Conservation (phyloP, 2,888 invertebrate genomes). For the Hartigia nigra region DNA sequence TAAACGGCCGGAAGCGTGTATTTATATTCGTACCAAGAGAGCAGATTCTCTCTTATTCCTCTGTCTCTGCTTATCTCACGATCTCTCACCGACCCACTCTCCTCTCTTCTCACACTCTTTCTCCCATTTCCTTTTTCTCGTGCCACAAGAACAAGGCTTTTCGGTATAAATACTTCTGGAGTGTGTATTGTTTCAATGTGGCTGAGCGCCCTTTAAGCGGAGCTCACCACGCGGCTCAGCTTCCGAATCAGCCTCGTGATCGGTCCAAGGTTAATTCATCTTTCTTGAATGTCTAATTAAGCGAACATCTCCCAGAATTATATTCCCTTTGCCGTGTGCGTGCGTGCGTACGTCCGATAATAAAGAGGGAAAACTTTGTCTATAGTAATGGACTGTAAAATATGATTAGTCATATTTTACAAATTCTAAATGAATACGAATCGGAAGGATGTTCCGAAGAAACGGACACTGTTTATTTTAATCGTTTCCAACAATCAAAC, state of each 20-base stretch:
- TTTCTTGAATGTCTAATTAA: constrained; percentile 16
- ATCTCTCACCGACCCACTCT: not conserved
- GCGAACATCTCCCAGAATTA: constrained; percentile 2
- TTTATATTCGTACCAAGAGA: constrained; percentile 35
- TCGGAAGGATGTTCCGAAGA: not conserved
- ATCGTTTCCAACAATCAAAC: not conserved
- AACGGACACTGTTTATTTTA: not conserved
- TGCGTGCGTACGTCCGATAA: not conserved
- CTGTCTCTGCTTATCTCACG: constrained; percentile 1
- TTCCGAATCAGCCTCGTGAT: not conserved
- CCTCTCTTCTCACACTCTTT: constrained; percentile 6
- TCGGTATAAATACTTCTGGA: constrained; percentile 43
- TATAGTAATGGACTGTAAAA: no score
- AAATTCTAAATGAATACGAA: not conserved
- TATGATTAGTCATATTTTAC: not conserved
- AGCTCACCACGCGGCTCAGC: not conserved
- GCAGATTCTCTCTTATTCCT: constrained; percentile 21
- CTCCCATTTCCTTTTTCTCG: not conserved
- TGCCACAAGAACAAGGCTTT: constrained; percentile 30
- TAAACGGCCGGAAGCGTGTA: constrained; percentile 23
- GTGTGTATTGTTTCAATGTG: constrained; percentile 44
- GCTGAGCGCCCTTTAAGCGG: constrained; percentile 40
- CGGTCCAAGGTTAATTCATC: not conserved
- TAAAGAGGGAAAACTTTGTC: not conserved
- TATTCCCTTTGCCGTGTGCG: constrained; percentile 15